Base-by-base conservation (phyloP, 2,888 invertebrate genomes). In the Heliconius charithonia region DNA sequence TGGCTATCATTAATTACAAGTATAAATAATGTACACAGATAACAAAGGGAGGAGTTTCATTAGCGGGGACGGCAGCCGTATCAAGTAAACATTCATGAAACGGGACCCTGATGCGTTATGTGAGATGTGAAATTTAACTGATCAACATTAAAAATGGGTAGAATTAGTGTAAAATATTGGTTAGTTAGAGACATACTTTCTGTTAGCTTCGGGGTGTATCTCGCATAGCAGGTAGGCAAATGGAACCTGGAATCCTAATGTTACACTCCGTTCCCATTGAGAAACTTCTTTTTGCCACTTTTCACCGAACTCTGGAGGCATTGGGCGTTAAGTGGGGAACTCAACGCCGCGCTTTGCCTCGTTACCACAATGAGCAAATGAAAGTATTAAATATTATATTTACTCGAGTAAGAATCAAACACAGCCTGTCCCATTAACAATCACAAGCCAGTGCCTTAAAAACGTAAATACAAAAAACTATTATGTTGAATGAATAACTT, bases 11-110 rank as follows among this genome's bases (percentile, higher is more conserved):
- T 76, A 80, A 79, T 80, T 72, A 79, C 62, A 75, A 27, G 77
- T 78, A 81, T 82, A 82, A 78, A 79, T 80, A 80, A 79, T 79
- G 75, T 79, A 76, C 72, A 51, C 59, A 77, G 81, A 81, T 80
- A 83, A 82, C 80, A 82, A 81, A 81, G 79, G 86, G 85, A 86
- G 86, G 66, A 88, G 87, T 90, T 90, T 91, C 89, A 91, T 91
- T 89, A 90, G 83, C 84, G 82, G 83, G 86, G 85, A 85, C 86
- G 85, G 85, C 84, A 63, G 32, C 85, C 85, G 89, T 90, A 91
- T 91, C 87, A 91, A 88, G 67, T 67, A 67, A 90, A 87, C 87
- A 87, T 85, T 86, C 86, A 87, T 86, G 85, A 83, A 85, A 81
- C 85, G 81, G 85, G 88, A 88, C 88, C 87, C 89, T 83, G 84